A percentile compares a stretch with the other conserved stretches of the same genome.
Evolutionary conservation across 1,140 invertebrate species (phyloP).

Genomic region (Trichonephila clavata): DNA sequence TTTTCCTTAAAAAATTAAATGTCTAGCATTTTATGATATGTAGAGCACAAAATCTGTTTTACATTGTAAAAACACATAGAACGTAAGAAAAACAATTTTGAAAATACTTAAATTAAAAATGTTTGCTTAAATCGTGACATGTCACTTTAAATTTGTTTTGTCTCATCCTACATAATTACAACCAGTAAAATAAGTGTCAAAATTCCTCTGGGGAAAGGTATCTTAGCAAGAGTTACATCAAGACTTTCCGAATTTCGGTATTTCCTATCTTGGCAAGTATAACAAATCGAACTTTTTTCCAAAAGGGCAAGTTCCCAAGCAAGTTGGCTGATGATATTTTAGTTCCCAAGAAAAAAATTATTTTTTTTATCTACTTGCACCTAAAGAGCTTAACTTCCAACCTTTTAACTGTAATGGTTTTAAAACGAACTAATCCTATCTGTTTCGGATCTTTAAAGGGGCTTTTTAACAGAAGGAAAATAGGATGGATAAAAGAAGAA

Average conservation of each 20-base stretch:
- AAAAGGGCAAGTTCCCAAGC: neutral
- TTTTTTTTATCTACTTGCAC: conserved; percentile 59
- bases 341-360: neutral
- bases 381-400: conserved; percentile 73
- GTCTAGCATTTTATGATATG: too few relatives aligned
- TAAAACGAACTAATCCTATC: conserved; percentile 75
- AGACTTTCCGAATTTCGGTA: neutral
- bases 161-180: too few relatives aligned
- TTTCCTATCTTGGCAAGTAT: conserved; percentile 23
- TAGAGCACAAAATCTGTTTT: too few relatives aligned
- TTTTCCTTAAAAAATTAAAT: too few relatives aligned
- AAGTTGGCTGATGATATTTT: conserved; percentile 40
- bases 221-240: too few relatives aligned
- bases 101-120: too few relatives aligned
- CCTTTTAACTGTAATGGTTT: conserved; percentile 74
- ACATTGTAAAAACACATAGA: too few relatives aligned
- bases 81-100: too few relatives aligned
- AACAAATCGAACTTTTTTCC: conserved; percentile 53
- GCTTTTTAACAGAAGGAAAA: conserved; percentile 65
- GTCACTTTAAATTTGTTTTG: too few relatives aligned
- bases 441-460: conserved; percentile 68
- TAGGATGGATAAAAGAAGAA: neutral
- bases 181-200: too few relatives aligned
- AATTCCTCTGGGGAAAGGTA: too few relatives aligned
- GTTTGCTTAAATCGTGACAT: too few relatives aligned